Percentiles rank a stretch among this genome's conserved stretches.
These are phyloP conservation scores for Motacilla tschutschensis DNA, from an alignment of 2,113 vertebrate genomes.

Conservation along the genomic window DNA sequence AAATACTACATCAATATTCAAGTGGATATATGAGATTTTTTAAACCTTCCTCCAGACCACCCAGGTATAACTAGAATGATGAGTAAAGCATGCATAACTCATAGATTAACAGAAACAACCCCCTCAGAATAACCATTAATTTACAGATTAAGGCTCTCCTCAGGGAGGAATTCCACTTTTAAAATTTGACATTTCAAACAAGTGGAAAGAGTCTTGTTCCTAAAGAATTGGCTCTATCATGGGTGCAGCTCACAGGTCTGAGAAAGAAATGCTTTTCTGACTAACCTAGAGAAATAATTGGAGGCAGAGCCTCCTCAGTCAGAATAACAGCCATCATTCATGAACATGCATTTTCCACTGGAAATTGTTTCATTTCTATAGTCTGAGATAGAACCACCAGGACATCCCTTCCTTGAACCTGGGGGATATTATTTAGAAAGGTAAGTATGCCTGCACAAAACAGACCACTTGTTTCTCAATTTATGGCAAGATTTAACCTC, in stretches of 20 bases:
- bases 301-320: neutral
- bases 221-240: neutral
- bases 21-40: neutral
- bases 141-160: neutral
- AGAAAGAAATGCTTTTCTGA: neutral
- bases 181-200: neutral
- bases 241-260: neutral
- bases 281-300: neutral
- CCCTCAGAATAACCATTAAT: neutral
- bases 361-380: neutral
- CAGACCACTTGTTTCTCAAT: neutral
- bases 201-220: neutral
- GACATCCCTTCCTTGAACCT: neutral
- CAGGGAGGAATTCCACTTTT: neutral
- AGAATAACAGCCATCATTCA: neutral
- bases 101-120: neutral
- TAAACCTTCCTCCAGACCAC: neutral
- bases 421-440: neutral
- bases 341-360: neutral
- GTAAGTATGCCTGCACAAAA: neutral
- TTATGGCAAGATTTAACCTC: neutral
- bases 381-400: neutral
- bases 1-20: neutral
- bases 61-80: neutral
- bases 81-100: neutral